Evolutionary conservation across 2,888 invertebrate species (phyloP).

Genomic region (Xestia xanthographa): DNA sequence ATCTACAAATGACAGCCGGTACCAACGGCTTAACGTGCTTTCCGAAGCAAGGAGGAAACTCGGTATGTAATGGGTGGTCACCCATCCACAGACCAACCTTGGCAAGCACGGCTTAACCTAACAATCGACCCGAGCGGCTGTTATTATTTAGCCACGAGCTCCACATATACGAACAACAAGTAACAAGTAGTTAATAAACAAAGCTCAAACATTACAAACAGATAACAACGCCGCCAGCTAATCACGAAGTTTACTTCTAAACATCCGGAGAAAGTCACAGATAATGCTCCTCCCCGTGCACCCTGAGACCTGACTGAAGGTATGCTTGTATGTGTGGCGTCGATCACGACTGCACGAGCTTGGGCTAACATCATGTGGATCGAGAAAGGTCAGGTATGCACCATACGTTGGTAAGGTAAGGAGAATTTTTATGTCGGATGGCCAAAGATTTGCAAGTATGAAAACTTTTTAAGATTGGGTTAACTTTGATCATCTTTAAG

Average conservation of each 20-base stretch:
- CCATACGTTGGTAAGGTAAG: not conserved
- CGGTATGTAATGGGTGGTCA: too few species aligned
- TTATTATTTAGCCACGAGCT: too few species aligned
- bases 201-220: slow-evolving; percentile 40
- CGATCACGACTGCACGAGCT: slow-evolving; percentile 46
- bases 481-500: too few species aligned
- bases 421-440: not conserved
- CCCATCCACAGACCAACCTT: too few species aligned
- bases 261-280: slow-evolving; percentile 53
- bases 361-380: slow-evolving; percentile 22
- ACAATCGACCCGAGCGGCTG: too few species aligned
- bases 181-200: slow-evolving; percentile 26
- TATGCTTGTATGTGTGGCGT: slow-evolving; percentile 45
- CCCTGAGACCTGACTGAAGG: slow-evolving; percentile 40
- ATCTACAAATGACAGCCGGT: too few species aligned
- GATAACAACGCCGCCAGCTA: slow-evolving; percentile 58
- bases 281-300: slow-evolving; percentile 41
- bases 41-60: too few species aligned
- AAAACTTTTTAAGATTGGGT: too few species aligned
- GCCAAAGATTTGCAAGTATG: not conserved
- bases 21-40: too few species aligned
- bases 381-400: slow-evolving; percentile 37
- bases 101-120: too few species aligned
- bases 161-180: too few species aligned
- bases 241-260: slow-evolving; percentile 58